A percentile compares a stretch with the other conserved stretches of the same genome.
Conservation (phyloP, 2,888 invertebrate genomes). For the Omphaloscelis lunosa region DNA sequence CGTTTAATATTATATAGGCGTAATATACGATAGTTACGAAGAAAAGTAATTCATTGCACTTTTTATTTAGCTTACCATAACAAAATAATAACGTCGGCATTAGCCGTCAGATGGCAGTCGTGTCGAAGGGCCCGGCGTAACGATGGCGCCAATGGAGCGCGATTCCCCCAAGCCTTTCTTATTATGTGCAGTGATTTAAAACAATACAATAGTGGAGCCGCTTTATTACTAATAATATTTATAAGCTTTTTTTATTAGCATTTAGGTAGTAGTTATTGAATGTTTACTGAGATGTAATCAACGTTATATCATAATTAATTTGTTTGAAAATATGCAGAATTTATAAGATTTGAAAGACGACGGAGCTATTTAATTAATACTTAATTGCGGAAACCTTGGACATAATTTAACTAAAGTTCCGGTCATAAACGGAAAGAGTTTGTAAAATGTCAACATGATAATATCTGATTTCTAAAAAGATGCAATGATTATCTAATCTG, state of each 20-base stretch:
- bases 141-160: constrained; percentile 88
- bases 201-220: constrained; percentile 72
- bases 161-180: constrained; percentile 88
- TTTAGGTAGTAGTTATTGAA: neutral
- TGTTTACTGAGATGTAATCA: constrained; percentile 9
- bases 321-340: neutral
- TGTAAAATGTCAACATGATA: constrained; percentile 21
- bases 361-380: constrained; percentile 9
- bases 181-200: constrained; percentile 85
- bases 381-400: constrained; percentile 13
- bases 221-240: constrained; percentile 22
- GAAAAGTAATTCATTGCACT: neutral
- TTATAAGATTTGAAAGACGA: neutral
- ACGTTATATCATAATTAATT: neutral
- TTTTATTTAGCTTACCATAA: constrained; percentile 15
- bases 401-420: constrained; percentile 30
- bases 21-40: neutral
- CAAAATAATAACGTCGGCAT: constrained; percentile 31
- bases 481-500: constrained; percentile 11
- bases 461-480: constrained; percentile 14
- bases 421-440: constrained; percentile 14
- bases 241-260: neutral
- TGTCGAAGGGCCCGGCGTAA: constrained; percentile 78
- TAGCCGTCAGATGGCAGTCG: constrained; percentile 77
- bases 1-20: neutral